Evolutionary conservation across 2,113 vertebrate genomes (phyloP), one percentile per base, ranked within the genome.

Genomic region (Nothoprocta perdicaria): DNA sequence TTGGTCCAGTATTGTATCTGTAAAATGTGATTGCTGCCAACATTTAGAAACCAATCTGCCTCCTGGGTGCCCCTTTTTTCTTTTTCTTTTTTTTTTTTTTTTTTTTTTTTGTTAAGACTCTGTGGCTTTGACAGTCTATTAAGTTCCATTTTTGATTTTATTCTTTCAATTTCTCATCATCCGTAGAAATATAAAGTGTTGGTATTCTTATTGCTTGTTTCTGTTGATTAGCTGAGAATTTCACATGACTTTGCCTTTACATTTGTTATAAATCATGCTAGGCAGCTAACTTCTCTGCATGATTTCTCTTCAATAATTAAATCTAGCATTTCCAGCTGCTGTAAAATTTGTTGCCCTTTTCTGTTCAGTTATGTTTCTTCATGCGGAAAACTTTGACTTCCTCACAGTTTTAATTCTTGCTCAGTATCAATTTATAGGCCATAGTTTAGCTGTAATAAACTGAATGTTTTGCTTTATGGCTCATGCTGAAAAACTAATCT

Each of bases 221-320:
- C 73, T 96, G 85, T 89, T 91, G 74, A 95, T 95, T 96, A 96
- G 81, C 80, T 93, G 76, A 85, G 92, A 80, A 82, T 94, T 94
- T 96, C 88, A 80, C 57, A 15, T 75, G 76, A 92, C 62, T 97
- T 95, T 67, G 40, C 68, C 45, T 88, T 81, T 88, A 41, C 27
- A 66, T 88, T 96, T 93, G 85, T 88, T 97, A 85, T 96, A 97
- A 97, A 96, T 97, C 89, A 95, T 95, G 69, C 89, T 95, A 84
- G 89, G 92, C 86, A 97, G 92, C 85, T 80, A 97, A 96, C 77
- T 95, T 97, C 96, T 96, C 94, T 95, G 97, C 96, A 96, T 97
- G 96, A 96, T 96, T 98, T 97, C 94, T 96, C 91, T 91, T 89
- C 81, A 62, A 92, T 97, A 97, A 97, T 97, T 97, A 97, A 97